These are phyloP conservation scores for Pogonognathellus flavescens DNA, from an alignment of 1,140 invertebrate genomes.

Conservation along the genomic window DNA sequence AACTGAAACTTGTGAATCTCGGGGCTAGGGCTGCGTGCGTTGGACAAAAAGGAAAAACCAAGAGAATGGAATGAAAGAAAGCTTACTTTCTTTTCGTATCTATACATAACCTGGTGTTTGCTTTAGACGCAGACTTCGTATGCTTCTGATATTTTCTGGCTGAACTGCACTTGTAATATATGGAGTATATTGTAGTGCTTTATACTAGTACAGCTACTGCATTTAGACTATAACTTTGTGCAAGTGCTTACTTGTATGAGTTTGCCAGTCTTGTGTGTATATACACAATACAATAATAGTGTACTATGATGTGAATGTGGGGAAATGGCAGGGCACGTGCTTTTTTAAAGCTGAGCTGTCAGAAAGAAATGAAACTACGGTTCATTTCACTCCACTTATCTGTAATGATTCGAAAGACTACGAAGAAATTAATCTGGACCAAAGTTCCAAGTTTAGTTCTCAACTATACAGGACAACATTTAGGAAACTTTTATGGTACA, in stretches of 20 bases:
- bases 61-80: slow-evolving; percentile 2
- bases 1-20: slow-evolving; percentile 6
- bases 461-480: too few relatives aligned
- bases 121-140: background rate
- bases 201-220: too few relatives aligned
- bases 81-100: background rate
- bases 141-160: background rate
- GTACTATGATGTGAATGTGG: background rate
- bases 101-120: background rate
- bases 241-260: slow-evolving; percentile 11
- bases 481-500: too few relatives aligned
- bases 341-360: too few relatives aligned
- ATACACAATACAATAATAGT: background rate
- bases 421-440: too few relatives aligned
- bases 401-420: too few relatives aligned
- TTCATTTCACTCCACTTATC: too few relatives aligned
- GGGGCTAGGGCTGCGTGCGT: background rate
- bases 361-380: too few relatives aligned
- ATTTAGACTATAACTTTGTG: too few relatives aligned
- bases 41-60: slow-evolving; percentile 8
- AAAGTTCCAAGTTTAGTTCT: too few relatives aligned
- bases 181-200: background rate
- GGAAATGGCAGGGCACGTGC: too few relatives aligned
- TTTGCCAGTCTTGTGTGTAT: background rate
- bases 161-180: background rate